Evolutionary conservation across 1,140 invertebrate genomes (phyloP).

Genomic region (Drosophila biarmipes): DNA sequence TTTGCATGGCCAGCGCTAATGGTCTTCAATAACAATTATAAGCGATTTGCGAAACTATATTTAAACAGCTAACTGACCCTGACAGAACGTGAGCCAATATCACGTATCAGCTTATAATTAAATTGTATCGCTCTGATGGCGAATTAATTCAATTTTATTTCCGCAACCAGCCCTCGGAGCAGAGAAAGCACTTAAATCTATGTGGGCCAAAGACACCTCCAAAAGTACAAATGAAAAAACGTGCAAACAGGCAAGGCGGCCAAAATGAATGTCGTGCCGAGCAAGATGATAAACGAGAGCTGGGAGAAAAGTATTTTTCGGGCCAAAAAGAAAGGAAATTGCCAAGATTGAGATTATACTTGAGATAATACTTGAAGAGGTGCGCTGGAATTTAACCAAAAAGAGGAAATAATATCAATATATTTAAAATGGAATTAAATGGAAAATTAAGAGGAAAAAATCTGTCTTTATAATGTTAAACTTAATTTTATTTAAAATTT

Average conservation of each 20-base stretch:
- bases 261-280: slow-evolving; percentile 33
- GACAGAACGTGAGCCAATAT: slow-evolving; percentile 14
- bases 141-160: slow-evolving; percentile 54
- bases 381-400: not conserved
- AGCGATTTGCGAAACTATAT: slow-evolving; percentile 5
- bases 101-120: slow-evolving; percentile 43
- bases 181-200: slow-evolving; percentile 31
- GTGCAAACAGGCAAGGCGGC: slow-evolving; percentile 27
- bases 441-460: not conserved
- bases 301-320: slow-evolving; percentile 12
- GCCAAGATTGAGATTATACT: slow-evolving; percentile 39
- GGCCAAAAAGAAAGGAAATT: slow-evolving; percentile 16
- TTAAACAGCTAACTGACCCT: slow-evolving; percentile 21
- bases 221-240: slow-evolving; percentile 49
- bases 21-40: slow-evolving; percentile 45
- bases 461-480: too few species aligned
- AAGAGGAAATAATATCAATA: not conserved
- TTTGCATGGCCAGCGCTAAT: slow-evolving; percentile 59
- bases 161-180: slow-evolving; percentile 3
- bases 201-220: slow-evolving; percentile 24
- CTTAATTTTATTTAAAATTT: not conserved
- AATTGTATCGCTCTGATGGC: slow-evolving; percentile 35
- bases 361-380: slow-evolving; percentile 30
- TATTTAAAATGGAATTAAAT: not conserved
- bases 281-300: slow-evolving; percentile 36